Base-by-base conservation (phyloP, 2,113 vertebrate genomes). In the Tor tambroides region DNA sequence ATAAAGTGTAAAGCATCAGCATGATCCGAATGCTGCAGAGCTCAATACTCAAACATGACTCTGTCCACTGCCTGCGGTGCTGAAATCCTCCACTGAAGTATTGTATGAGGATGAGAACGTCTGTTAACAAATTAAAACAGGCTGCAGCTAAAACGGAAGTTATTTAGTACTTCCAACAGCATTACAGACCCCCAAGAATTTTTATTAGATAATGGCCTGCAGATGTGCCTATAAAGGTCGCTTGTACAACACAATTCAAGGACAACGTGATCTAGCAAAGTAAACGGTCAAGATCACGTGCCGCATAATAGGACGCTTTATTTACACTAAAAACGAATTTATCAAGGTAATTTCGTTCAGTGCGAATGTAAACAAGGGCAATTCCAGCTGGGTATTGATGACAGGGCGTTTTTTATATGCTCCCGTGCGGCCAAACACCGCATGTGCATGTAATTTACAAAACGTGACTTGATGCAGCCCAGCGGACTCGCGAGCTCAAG, bases 181-280 rank as follows among this genome's bases (percentile, higher is more conserved):
- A 67, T 15, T 28, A 26, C 14, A 77, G 46, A 1, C 28, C 26
- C 28, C 17, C 69, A 11, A 49, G 17, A 5, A 78, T 21, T 54
- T 11, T 32, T 6, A 54, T 54, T 54, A 78, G 28, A 6, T 35
- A 51, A 51, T n/a, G 43, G 81, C 6, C 23, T 80, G 76, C 61
- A 43, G 41, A 6, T 83, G 63, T 65, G 85, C 85, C 88, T 87
- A 77, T 61, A 91, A 80, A 93, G 91, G 90, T 88, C 79, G 72
- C 19, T 10, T 0, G 75, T 82, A 79, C 81, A 67, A 79, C 3
- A 61, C 65, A 19, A 35, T 38, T 79, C 72, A 88, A 88, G 84
- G 80, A 84, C 80, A 86, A 80, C 72, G 69, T 61, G 84, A 41
- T 76, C 79, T 19, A 23, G 38, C 38, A n/a, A 38, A 30, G 14